These are phyloP conservation scores for Cheilosia scutellata DNA, from an alignment of 2,888 invertebrate genomes.

Conservation along the genomic window DNA sequence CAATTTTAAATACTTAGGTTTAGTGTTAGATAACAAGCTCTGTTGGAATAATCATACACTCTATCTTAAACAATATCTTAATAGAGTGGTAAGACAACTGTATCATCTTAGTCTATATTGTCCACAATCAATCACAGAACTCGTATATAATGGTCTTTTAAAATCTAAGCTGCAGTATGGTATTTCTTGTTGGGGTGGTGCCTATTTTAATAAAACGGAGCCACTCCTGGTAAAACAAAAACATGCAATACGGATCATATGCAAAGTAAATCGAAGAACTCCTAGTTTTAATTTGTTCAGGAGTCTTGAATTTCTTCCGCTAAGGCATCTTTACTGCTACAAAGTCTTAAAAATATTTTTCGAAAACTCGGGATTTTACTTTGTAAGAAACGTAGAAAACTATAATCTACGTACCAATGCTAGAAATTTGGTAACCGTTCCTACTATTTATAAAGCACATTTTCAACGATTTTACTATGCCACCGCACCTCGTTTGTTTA, in stretches of 20 bases:
- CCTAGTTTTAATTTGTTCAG: not conserved
- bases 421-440: no score
- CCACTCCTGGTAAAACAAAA: not conserved
- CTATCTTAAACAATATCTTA: conserved; percentile 14
- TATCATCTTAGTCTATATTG: not conserved
- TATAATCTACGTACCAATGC: not conserved
- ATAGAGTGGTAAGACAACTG: not conserved
- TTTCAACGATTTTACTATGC: conserved; percentile 7
- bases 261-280: not conserved
- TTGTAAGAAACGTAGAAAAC: not conserved
- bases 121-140: no score
- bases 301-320: not conserved
- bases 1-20: no score
- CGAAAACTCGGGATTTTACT: not conserved
- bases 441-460: not conserved
- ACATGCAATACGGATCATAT: not conserved
- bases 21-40: not conserved
- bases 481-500: conserved; percentile 16
- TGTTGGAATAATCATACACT: not conserved
- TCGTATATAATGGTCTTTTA: no score
- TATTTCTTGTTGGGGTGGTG: not conserved
- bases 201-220: not conserved
- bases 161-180: no score
- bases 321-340: not conserved
- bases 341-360: not conserved